Evolutionary conservation across 2,113 vertebrate species (phyloP), one percentile per base, ranked within the genome.

Genomic region (Cyanocitta stelleri): DNA sequence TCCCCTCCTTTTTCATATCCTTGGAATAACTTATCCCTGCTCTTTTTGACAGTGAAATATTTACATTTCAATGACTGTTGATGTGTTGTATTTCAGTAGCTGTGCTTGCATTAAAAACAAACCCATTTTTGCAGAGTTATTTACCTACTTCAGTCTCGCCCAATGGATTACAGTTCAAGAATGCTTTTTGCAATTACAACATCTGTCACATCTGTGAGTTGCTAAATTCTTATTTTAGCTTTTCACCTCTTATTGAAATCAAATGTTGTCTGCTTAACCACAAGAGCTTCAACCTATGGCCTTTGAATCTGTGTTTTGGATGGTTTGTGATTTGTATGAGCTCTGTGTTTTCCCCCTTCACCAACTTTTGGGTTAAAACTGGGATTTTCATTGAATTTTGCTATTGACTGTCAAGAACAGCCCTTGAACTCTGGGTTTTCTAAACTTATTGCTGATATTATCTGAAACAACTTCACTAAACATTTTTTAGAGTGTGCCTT

Each of bases 101-200:
- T 61, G 33, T 54, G 27, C 81, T 71, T 74, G 6, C 63, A 56
- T 85, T 92, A 66, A 88, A 61, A 94, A 9, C 17, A 80, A 80
- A 13, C 59, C 41, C 39, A 37, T 85, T 82, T 90, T 95, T 95
- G 49, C 96, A 99, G 99, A 96, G 98, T 99, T 68, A 96, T 99
- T 19, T 99, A 99, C 96, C 98, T 99, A 4, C 98, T 99, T 52
- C 98, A 98, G 96, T 97, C 98, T 69, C 98, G 89, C 64, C 97
- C 98, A 0, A 71, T 97, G 93, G 98, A 99, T 55, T 98, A 98
- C 13, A 98, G 98, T 19, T 97, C 98, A 43, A 97, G 98, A 66
- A 95, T 99, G 95, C 98, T 99, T n/a, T 98, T 96, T 85, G 97
- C 98, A 19, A 93, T 99, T 62, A 96, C 98, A 32, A 98, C 98